Evolutionary conservation across 2,797 vertebrate species (phyloP).

Genomic region (Sandelia bainsii): DNA sequence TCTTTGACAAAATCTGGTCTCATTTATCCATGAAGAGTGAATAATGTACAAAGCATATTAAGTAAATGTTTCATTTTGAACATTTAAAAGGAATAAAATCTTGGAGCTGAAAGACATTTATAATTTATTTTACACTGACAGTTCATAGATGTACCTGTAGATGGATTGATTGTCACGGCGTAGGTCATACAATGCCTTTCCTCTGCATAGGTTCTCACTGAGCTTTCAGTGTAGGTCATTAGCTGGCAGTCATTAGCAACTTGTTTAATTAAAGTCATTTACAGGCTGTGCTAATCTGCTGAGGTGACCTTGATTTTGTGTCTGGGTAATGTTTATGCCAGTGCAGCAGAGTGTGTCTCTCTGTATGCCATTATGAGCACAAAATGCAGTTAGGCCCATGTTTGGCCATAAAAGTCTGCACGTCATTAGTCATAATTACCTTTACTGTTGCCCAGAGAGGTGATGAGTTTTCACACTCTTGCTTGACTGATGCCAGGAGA

Average conservation of each 20-base stretch:
- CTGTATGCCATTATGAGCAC: conserved; percentile 66
- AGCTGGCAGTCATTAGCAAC: conserved; percentile 80
- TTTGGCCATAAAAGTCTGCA: conserved; percentile 77
- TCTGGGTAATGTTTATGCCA: conserved; percentile 77
- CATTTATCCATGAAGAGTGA: conserved; percentile 5
- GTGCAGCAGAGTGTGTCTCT: conserved; percentile 71
- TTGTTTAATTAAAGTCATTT: conserved; percentile 86
- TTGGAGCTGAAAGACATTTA: background rate
- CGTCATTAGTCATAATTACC: conserved; percentile 82
- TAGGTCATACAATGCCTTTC: conserved; percentile 44
- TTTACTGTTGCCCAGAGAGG: conserved; percentile 70
- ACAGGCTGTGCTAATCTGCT: conserved; percentile 79
- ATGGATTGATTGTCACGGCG: conserved; percentile 15
- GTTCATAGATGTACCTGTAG: conserved; percentile 26
- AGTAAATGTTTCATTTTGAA: conserved; percentile 7
- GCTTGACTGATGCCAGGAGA: conserved; percentile 52
- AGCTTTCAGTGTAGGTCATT: conserved; percentile 75
- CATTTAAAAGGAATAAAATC: conserved; percentile 15
- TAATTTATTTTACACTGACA: conserved; percentile 2
- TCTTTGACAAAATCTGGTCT: conserved; percentile 26
- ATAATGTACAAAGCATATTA: conserved; percentile 7
- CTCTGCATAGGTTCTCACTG: conserved; percentile 40
- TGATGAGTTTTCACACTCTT: conserved; percentile 57
- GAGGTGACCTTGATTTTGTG: conserved; percentile 83
- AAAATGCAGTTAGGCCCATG: conserved; percentile 71